Conservation (phyloP, 2,888 invertebrate species). For the Griposia aprilina region DNA sequence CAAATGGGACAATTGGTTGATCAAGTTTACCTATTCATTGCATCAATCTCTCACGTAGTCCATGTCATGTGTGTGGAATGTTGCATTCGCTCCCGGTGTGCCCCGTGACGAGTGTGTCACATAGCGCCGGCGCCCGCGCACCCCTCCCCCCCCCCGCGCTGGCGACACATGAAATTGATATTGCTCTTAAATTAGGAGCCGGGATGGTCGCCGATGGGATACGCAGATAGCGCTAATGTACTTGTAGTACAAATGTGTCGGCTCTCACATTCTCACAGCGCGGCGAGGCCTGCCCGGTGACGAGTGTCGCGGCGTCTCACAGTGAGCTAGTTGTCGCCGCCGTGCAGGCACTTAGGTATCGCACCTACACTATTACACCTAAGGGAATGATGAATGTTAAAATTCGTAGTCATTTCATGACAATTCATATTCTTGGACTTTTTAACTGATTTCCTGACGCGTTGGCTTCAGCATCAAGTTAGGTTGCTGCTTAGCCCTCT, state of each 20-base stretch:
- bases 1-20: neutral
- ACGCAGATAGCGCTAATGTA: constrained; percentile 71
- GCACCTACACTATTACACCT: too few relatives aligned
- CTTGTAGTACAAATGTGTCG: constrained; percentile 74
- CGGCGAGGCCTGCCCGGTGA: neutral
- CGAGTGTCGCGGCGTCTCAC: neutral
- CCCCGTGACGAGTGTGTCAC: constrained; percentile 44
- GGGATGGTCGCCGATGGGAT: constrained; percentile 65
- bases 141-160: neutral
- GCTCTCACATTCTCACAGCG: constrained; percentile 47
- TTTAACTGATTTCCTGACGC: neutral
- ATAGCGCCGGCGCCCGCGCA: constrained; percentile 75
- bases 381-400: neutral
- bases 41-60: constrained; percentile 2
- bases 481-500: too few relatives aligned
- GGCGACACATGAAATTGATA: constrained; percentile 67
- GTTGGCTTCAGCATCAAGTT: neutral
- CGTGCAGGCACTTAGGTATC: neutral
- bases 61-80: constrained; percentile 18
- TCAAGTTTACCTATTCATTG: neutral
- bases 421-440: neutral
- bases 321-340: neutral
- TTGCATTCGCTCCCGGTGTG: constrained; percentile 56
- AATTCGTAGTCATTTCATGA: neutral
- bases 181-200: constrained; percentile 70